Evolutionary conservation across 2,888 invertebrate species (phyloP).

Genomic region (Epicampocera succincta): DNA sequence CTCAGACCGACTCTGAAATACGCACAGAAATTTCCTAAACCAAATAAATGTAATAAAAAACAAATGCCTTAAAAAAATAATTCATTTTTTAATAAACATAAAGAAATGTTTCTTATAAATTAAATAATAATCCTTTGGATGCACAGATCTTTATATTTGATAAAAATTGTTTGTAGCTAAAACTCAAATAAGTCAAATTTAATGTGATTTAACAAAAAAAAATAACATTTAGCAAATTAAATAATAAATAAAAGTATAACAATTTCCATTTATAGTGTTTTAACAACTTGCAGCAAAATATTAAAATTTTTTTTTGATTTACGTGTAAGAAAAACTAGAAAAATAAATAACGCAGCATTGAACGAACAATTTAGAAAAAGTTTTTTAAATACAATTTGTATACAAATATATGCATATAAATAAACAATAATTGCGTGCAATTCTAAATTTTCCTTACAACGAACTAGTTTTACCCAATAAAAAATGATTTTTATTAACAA

Average conservation of each 20-base stretch:
- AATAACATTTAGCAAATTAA: not conserved
- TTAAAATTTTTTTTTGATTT: not conserved
- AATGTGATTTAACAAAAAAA: not conserved
- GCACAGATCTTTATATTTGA: not conserved
- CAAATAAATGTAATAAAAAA: not conserved
- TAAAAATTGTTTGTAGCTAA: not conserved
- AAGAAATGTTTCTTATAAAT: conserved; percentile 4
- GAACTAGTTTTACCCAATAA: too few species aligned
- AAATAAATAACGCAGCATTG: too few species aligned
- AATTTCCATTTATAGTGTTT: too few species aligned
- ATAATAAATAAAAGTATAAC: too few species aligned
- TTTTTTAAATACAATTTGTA: too few species aligned
- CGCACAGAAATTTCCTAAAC: too few species aligned
- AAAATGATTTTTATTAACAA: too few species aligned
- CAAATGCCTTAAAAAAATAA: not conserved
- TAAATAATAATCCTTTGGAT: conserved; percentile 35
- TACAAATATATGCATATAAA: not conserved
- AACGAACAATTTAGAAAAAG: too few species aligned
- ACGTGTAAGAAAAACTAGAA: too few species aligned
- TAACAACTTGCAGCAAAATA: too few species aligned
- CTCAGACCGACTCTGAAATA: too few species aligned
- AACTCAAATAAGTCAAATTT: not conserved
- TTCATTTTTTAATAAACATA: not conserved
- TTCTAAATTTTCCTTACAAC: too few species aligned
- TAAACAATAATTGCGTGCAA: not conserved